These are phyloP conservation scores for Ageneiosus marmoratus DNA, from an alignment of 2,113 vertebrate species.

Conservation along the genomic window DNA sequence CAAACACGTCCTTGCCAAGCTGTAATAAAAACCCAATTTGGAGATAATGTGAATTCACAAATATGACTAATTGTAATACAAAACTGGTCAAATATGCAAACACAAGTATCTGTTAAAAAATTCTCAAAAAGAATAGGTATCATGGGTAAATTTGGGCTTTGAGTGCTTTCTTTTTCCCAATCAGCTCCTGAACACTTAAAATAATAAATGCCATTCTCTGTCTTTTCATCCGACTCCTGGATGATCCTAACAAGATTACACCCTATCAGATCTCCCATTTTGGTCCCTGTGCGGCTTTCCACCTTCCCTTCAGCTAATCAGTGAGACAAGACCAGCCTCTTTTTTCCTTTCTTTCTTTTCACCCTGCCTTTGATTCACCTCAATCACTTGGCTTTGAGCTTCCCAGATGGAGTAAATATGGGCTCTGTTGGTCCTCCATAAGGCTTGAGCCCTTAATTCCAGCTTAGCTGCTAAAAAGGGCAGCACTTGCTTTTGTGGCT, in stretches of 20 bases:
- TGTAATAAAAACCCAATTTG: neutral
- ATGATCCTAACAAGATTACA: slow-evolving; percentile 64
- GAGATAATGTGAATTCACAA: too few species aligned
- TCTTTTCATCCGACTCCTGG: slow-evolving; percentile 53
- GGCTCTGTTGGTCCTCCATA: slow-evolving; percentile 68
- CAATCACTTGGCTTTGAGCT: slow-evolving; percentile 69
- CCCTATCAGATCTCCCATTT: slow-evolving; percentile 57
- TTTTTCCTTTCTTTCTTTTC: slow-evolving; percentile 40
- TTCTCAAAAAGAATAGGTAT: neutral
- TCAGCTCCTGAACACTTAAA: neutral
- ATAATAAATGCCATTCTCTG: slow-evolving; percentile 20
- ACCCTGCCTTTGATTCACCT: slow-evolving; percentile 60
- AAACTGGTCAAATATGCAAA: neutral
- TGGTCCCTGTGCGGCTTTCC: slow-evolving; percentile 27
- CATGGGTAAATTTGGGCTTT: neutral
- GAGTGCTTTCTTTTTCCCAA: neutral
- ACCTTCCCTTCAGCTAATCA: slow-evolving; percentile 23
- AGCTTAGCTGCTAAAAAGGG: slow-evolving; percentile 76
- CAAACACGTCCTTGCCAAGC: too few species aligned
- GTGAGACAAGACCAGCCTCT: neutral
- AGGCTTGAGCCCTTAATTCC: slow-evolving; percentile 78
- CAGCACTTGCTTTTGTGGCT: slow-evolving; percentile 74
- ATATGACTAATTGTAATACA: neutral
- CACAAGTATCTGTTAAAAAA: too few species aligned
- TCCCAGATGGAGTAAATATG: slow-evolving; percentile 82